A percentile compares a stretch with the other conserved stretches of the same genome.
Evolutionary conservation across 92 coral and sea anemone species (phyloP).

Genomic region (Porites evermanni): DNA sequence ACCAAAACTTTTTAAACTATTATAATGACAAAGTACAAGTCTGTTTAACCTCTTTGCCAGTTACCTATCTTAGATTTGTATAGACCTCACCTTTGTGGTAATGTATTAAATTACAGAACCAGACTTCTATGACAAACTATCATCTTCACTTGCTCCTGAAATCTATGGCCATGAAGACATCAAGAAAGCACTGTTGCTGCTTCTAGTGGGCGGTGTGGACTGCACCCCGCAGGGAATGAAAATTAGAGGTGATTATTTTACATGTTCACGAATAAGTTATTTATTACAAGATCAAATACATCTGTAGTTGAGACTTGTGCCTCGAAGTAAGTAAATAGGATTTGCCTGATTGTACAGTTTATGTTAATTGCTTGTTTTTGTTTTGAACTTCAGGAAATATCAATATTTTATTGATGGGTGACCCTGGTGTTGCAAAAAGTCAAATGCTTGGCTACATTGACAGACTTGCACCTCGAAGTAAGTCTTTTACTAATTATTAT

Average conservation of each 20-base stretch:
- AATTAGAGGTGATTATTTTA: slow-evolving; percentile 78
- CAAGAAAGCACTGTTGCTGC: slow-evolving; percentile 88
- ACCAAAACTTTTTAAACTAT: too few species aligned
- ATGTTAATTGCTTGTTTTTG: not conserved
- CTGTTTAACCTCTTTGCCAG: too few species aligned
- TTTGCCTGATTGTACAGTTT: not conserved
- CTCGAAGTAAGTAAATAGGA: too few species aligned
- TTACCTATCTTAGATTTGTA: too few species aligned
- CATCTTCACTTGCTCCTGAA: slow-evolving; percentile 96
- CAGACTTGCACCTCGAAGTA: slow-evolving; percentile 96
- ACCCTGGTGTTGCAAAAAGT: slow-evolving; percentile 99
- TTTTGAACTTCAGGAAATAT: slow-evolving; percentile 77
- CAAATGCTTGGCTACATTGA: slow-evolving; percentile 98
- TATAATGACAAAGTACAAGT: too few species aligned
- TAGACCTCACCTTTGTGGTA: too few species aligned
- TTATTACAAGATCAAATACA: too few species aligned
- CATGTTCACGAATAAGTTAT: too few species aligned
- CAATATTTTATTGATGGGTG: slow-evolving; percentile 96
- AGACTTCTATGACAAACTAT: slow-evolving; percentile 95
- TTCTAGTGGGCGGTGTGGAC: slow-evolving; percentile 98
- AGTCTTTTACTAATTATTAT: slow-evolving; percentile 21
- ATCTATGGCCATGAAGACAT: slow-evolving; percentile 99
- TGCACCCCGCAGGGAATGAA: slow-evolving; percentile 99
- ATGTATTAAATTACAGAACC: slow-evolving; percentile 67
- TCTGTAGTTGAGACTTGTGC: too few species aligned